phyloP scores from a whole-genome alignment of 2,888 invertebrate species.

The Pollenia amentaria region DNA sequence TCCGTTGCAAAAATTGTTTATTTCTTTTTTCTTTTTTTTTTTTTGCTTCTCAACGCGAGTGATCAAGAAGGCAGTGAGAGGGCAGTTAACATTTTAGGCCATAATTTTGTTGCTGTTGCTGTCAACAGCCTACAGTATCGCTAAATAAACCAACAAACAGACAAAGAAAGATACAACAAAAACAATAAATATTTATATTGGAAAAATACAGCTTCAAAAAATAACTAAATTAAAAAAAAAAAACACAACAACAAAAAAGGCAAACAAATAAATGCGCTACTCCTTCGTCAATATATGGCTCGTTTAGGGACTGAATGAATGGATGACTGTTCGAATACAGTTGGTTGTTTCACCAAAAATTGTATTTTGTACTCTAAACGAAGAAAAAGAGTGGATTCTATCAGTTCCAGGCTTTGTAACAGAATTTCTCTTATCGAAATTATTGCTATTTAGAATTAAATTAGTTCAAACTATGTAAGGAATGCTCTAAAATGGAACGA shows the following conservation, averaged over 20 bases:
- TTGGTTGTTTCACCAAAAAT: not conserved
- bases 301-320: slow-evolving; percentile 14
- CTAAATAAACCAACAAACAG: slow-evolving; percentile 14
- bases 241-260: not conserved
- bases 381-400: not conserved
- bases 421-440: not conserved
- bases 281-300: slow-evolving; percentile 11
- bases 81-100: slow-evolving; percentile 10
- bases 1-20: slow-evolving; percentile 44
- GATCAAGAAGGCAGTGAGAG: not conserved
- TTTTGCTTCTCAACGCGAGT: slow-evolving; percentile 2
- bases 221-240: slow-evolving; percentile 9
- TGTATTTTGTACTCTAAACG: not conserved
- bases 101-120: slow-evolving; percentile 35
- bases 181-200: slow-evolving; percentile 56
- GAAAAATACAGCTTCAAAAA: slow-evolving; percentile 55
- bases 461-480: too few species aligned
- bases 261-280: not conserved
- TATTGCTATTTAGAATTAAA: too few species aligned
- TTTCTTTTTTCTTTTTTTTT: slow-evolving; percentile 30
- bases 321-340: not conserved
- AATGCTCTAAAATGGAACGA: too few species aligned
- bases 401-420: not conserved
- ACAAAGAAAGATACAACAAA: slow-evolving; percentile 41
- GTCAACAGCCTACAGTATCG: slow-evolving; percentile 44